phyloP scores from a whole-genome alignment of 37 sponge, comb jelly and placozoan genomes.

The Spongia lamella region DNA sequence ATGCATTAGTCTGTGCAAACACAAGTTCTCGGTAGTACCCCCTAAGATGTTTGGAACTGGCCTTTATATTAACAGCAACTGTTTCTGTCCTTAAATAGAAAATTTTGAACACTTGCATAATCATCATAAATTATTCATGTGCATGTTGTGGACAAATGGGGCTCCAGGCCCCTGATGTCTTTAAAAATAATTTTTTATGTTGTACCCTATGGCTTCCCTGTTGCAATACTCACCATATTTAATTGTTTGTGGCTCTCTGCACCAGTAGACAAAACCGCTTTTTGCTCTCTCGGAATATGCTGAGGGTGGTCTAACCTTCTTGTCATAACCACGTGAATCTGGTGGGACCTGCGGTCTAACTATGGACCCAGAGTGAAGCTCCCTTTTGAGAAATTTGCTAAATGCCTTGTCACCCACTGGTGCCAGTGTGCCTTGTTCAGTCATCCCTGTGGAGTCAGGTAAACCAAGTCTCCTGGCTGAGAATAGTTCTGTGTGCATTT shows the following conservation, averaged over 20 bases:
- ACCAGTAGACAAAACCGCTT: conserved; percentile 55
- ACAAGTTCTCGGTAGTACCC: no score
- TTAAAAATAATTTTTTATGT: no score
- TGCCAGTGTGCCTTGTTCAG: conserved; percentile 44
- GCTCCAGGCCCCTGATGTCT: no score
- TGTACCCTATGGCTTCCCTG: background rate
- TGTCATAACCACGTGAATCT: conserved; percentile 34
- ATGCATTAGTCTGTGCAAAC: no score
- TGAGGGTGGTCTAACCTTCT: conserved; percentile 7
- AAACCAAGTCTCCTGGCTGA: background rate
- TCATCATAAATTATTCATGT: no score
- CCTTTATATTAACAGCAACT: no score
- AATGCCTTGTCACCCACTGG: conserved; percentile 45
- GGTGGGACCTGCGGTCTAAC: conserved; percentile 29
- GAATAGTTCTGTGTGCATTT: background rate
- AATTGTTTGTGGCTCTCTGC: conserved; percentile 7
- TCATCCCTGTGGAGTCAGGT: conserved; percentile 7
- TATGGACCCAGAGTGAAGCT: conserved; percentile 33
- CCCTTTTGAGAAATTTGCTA: conserved; percentile 29
- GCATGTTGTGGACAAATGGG: no score
- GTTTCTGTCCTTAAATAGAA: no score
- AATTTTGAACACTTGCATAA: no score
- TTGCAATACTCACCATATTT: conserved; percentile 5
- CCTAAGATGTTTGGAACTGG: no score
- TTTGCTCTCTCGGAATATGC: conserved; percentile 51